Evolutionary conservation across 2,113 vertebrate genomes (phyloP), one percentile per base, ranked within the genome.

Genomic region (Apteryx owenii): DNA sequence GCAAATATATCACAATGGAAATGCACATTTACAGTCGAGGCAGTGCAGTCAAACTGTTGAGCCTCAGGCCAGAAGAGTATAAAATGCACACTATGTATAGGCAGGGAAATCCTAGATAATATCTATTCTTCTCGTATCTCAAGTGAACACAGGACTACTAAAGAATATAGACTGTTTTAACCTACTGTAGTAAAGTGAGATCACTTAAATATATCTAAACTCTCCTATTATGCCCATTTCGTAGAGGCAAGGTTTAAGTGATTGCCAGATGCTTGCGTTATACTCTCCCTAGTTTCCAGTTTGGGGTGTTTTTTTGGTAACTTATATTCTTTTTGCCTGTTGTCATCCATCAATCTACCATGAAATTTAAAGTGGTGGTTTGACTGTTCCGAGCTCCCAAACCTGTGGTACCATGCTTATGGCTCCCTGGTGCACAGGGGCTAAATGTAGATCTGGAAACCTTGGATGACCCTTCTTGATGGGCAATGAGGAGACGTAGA

Each of bases 21-120:
- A 92, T 84, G 69, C 10, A 86, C 73, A 92, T 91, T 90, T 82
- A 89, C n/a, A 48, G 61, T 51, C 76, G n/a, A 90, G 28, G 28
- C 61, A 92, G 44, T 42, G 13, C 65, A 72, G 51, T 81, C 77
- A 81, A 82, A 77, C 61, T 60, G 20, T 20, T 81, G 61, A 90
- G 80, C 46, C 0, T 0, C 28, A 72, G 54, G 60, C 46, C 69
- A 38, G n/a, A 89, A 58, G 38, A 56, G 36, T 81, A 61, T 84
- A 81, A 92, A 90, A 79, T n/a, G 22, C 46, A 20, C 66, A 10
- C 15, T n/a, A 21, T 75, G 51, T 85, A 62, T 33, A 72, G 82
- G 85, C 56, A 81, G 42, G 75, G 85, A 93, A 95, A 90, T 87
- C 61, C 80, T 51, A 81, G 51, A 56, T 93, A 71, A 81, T 72